Evolutionary conservation across 1,140 invertebrate species (phyloP), one percentile per base, ranked within the genome.

Genomic region (Camponotus floridanus): DNA sequence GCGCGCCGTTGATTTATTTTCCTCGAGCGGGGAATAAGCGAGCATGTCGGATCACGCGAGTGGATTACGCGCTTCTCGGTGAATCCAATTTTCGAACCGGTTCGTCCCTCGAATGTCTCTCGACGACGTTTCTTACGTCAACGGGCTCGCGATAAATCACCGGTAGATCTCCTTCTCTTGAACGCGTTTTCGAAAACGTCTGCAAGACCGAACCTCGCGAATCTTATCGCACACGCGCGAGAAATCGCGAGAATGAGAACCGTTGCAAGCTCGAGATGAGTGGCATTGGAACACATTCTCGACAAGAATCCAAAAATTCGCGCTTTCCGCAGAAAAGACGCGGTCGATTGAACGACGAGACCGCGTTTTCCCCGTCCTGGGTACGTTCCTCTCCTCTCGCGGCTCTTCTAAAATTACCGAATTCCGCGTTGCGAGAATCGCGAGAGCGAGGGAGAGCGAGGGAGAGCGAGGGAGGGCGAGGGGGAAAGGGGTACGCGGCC

Each of bases 231-330:
- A 39, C 3, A 6, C 36, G 36, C 36, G 36, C 6, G 36, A 39
- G 36, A 39, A 3, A 39, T 68, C 39, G 31, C 18, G 15, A 42
- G 21, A 26, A 26, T 80, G 45, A 80, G 76, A 68, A 65, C 21
- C 76, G 76, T 33, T 79, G 51, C 18, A 18, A 6, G 11, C 62
- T 26, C 26, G 62, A 79, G 45, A 68, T 36, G 76, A 79, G 62
- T 26, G 61, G 42, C 36, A 1, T 39, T 31, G 57, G 57, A 78
- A 64, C 36, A 48, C 76, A 68, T 80, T 70, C 76, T 4, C 48
- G 57, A 36, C 42, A 1, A n/a, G 33, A 11, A 80, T 68, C 64
- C 70, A 70, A 80, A 80, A 80, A 80, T 80, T 83, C 68, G 42
- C 55, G 26, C 36, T 73, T 51, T 39, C 11, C 18, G 11, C 51